phyloP scores from a whole-genome alignment of 2,113 vertebrate species.

The Rafetus swinhoei region DNA sequence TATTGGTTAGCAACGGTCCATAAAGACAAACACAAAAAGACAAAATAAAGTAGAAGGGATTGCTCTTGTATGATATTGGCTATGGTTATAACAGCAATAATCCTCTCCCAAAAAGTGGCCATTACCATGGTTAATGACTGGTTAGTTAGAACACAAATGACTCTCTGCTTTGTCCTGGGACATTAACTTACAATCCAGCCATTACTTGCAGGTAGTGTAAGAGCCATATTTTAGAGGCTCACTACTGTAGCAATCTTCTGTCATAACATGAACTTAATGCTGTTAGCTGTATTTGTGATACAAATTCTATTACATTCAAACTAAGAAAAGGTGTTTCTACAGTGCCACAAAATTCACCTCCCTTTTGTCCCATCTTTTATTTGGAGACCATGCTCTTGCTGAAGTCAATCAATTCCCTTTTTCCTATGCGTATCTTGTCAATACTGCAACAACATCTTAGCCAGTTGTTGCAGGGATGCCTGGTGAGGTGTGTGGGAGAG shows the following conservation, averaged over 20 bases:
- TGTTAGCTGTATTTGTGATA: background rate
- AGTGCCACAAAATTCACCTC: background rate
- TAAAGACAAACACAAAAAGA: conserved; percentile 23
- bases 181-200: conserved; percentile 28
- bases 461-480: background rate
- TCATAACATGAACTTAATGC: background rate
- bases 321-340: background rate
- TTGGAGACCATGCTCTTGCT: background rate
- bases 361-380: background rate
- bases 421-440: background rate
- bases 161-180: background rate
- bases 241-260: conserved; percentile 51
- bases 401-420: background rate
- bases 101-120: conserved; percentile 11
- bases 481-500: background rate
- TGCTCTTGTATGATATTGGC: background rate
- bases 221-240: conserved; percentile 3
- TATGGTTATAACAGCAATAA: conserved; percentile 4
- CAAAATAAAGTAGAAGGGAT: background rate
- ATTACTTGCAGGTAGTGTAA: conserved; percentile 52
- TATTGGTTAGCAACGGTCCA: background rate
- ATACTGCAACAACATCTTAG: background rate
- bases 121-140: conserved; percentile 41
- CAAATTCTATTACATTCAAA: background rate
- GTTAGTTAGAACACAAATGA: background rate